Base-by-base conservation (phyloP, 2,888 invertebrate genomes). In the Cerastoderma edule region DNA sequence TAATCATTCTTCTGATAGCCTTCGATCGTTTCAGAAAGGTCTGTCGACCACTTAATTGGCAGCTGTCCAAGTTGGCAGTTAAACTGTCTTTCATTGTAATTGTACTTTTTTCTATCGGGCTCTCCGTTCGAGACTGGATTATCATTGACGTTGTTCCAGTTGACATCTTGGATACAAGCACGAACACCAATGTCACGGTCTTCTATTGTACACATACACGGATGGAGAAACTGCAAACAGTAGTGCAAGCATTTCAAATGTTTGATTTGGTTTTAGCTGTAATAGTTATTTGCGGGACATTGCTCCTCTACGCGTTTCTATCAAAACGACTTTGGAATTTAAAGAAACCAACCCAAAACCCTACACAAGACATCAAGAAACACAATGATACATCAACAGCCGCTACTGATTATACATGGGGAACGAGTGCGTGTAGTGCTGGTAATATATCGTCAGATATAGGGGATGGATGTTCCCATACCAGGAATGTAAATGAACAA, bases 171-270 rank as follows among this genome's bases (percentile, higher is more conserved):
- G 39, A 39, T 39, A 50, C 22, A 10, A n/a, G 24, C 19, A 39
- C 64, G 5, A 33, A 33, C 24, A 27, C 10, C 27, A 46, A 64
- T 3, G 27, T 72, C 6, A 10, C 13, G 4, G 72, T 53, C 10
- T 75, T 28, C 30, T 60, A 70, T 27, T 75, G 75, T 24, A 75
- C 75, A 10, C 60, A 66, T 22, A 27, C 66, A 22, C 33, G 44
- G 28, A 67, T 48, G 10, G 32, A 8, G 16, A 6, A 19, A 0
- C 13, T 60, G 48, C 54, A 57, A 22, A 19, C 46, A 2, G 54
- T 33, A 13, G 35, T 74, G 2, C 53, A 24, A 13, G 54, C 33
- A 24, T 74, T 69, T 39, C 56, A 69, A 6, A 22, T 64, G 1
- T 2, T 74, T 16, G 69, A 74, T 33, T 32, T 69, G 1, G 2